Evolutionary conservation across 1,140 invertebrate species (phyloP), one percentile per base, ranked within the genome.

Genomic region (Euborellia annulipes): DNA sequence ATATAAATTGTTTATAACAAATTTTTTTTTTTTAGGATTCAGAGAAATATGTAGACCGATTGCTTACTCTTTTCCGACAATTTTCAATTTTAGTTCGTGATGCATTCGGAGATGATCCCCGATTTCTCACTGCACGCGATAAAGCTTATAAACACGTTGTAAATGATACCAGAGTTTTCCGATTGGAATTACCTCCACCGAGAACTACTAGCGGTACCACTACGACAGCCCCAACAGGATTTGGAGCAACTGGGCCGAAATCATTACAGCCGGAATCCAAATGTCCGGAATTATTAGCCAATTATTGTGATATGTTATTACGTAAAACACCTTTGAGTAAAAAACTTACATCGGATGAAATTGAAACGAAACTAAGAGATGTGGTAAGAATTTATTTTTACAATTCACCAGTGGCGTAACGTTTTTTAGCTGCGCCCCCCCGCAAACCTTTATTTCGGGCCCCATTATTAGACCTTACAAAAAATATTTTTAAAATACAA

Each of bases 281-380:
- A 60, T 99, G 94, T 69, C 95, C 96, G 14, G 96, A 99, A 68
- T 73, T 99, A 39, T 68, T 99, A 53, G 96, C 96, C 32, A 98
- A 98, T 66, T 99, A 97, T 73, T 98, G 95, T 81, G 96, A 99
- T 82, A 93, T 98, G 85, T 68, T 99, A 53, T 71, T 99, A 52
- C 75, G 95, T 52, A 93, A 94, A 63, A 98, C 93, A 36, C 88
- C 90, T 19, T 69, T 98, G 44, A 96, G 91, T 64, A 98, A 97
- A 67, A 81, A 88, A 55, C 75, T 98, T 20, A 97, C 91, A 3
- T 91, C 87, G 47, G 95, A 99, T 65, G 91, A 99, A 69, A 96
- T 99, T 50, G 94, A 98, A 68, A 75, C 72, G 45, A 81, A 93
- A 61, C 70, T 98, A 36, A 80, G 75, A 60, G 88, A 96, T 74